Percentiles rank a stretch among this genome's conserved stretches.
Conservation (phyloP, 2,888 invertebrate species). For the Galerucella nymphaeae region DNA sequence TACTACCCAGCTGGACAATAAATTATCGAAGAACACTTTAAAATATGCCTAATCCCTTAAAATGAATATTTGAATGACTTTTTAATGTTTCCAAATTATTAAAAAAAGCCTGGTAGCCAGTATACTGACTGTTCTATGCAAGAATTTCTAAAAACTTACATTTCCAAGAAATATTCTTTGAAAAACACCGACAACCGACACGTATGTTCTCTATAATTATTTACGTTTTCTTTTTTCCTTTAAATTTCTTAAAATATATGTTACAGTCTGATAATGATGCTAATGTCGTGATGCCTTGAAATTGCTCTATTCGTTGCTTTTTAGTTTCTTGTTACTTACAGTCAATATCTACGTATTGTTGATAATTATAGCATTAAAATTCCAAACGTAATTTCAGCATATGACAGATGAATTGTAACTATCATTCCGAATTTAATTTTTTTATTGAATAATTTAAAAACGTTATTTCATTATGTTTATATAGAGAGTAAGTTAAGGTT, state of each 20-base stretch:
- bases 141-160: conserved; percentile 1
- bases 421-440: background rate
- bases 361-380: conserved; percentile 9
- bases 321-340: conserved; percentile 5
- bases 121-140: background rate
- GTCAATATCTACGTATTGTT: conserved; percentile 8
- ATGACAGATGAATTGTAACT: background rate
- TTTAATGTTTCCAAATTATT: background rate
- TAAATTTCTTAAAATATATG: conserved; percentile 11
- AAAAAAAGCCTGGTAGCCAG: background rate
- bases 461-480: background rate
- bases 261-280: conserved; percentile 2
- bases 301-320: conserved; percentile 10
- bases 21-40: too few species aligned
- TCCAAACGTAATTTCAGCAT: background rate
- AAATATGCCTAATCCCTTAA: background rate
- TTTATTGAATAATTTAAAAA: background rate
- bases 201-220: conserved; percentile 7
- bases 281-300: conserved; percentile 10
- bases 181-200: conserved; percentile 1
- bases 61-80: background rate
- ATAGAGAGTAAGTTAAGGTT: too few species aligned
- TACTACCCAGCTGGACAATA: too few species aligned
- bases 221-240: conserved; percentile 7
- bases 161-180: conserved; percentile 7